Base-by-base conservation (phyloP, 2,888 invertebrate genomes). In the Drosophila neonasuta region DNA sequence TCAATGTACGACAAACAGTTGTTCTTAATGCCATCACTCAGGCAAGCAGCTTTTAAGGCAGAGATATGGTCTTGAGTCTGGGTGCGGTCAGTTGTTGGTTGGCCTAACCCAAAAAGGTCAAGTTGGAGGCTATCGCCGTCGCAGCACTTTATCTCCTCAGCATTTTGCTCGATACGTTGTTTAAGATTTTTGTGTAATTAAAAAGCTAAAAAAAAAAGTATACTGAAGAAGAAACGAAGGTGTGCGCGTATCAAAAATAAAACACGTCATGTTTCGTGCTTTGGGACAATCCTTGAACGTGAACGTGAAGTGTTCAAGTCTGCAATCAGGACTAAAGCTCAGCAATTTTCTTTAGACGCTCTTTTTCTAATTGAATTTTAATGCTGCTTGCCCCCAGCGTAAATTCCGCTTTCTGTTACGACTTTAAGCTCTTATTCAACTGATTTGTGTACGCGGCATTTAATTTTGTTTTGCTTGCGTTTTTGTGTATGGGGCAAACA, bases 291-390 rank as follows among this genome's bases (percentile, higher is more conserved):
- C 66, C 61, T 52, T 34, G 49, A n/a, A 24, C 34, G 24, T 24
- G 24, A 24, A 20, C 17, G 20, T 20, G 20, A 59, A 15, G 30
- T 24, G n/a, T 5, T 9, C 34, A 8, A 52, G 4, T n/a, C 42
- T 13, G 39, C 45, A 52, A 50, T 50, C 63, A 29, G 42, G 0
- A 29, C 11, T 15, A 52, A 73, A 70, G 70, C 74, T 51, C 32
- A 45, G 60, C 74, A 51, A 57, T 65, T 68, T 56, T 41, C 8
- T 39, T 57, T n/a, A 61, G 48, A 60, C 58, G 68, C 30, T 62
- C 62, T 51, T 72, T 65, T 49, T 72, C 81, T 86, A 80, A 86
- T 80, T 84, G 86, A 86, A 86, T 86, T 86, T 80, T 86, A 80
- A 86, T 86, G 75, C 68, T 42, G 24, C 34, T 56, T 29, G 24